phyloP scores from a whole-genome alignment of 2,797 vertebrate genomes.

The Nyctibius grandis region DNA sequence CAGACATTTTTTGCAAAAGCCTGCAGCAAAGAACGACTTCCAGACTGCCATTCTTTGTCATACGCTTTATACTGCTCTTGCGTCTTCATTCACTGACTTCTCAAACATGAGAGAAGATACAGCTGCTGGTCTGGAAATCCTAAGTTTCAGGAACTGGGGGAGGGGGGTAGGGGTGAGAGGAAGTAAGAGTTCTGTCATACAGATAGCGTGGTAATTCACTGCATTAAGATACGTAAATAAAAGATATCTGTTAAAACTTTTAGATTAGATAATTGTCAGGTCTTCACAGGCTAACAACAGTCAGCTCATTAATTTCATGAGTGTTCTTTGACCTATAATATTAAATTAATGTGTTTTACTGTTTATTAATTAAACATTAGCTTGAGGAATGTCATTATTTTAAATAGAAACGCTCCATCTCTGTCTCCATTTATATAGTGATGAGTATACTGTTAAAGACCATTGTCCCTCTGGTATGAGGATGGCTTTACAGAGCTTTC shows the following conservation, averaged over 20 bases:
- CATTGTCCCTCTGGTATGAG: neutral
- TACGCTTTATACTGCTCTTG: neutral
- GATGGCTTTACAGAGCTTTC: neutral
- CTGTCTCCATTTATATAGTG: neutral
- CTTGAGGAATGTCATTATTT: neutral
- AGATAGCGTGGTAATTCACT: neutral
- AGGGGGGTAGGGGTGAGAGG: too few relatives aligned
- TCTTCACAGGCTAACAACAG: neutral
- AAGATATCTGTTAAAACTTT: neutral
- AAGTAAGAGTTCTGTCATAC: neutral
- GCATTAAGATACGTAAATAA: neutral
- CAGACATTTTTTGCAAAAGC: neutral
- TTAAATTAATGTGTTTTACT: neutral
- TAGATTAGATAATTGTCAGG: neutral
- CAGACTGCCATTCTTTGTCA: neutral
- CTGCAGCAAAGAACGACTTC: neutral
- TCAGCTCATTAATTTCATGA: neutral
- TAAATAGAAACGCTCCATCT: neutral
- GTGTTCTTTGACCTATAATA: neutral
- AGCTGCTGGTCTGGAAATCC: neutral
- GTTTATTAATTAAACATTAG: slow-evolving; percentile 17
- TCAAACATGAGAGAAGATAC: neutral
- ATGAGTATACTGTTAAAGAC: neutral
- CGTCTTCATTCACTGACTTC: slow-evolving; percentile 2
- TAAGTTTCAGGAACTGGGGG: neutral